These are phyloP conservation scores for Neomorphus geoffroyi DNA, from an alignment of 2,797 vertebrate genomes.

Conservation along the genomic window DNA sequence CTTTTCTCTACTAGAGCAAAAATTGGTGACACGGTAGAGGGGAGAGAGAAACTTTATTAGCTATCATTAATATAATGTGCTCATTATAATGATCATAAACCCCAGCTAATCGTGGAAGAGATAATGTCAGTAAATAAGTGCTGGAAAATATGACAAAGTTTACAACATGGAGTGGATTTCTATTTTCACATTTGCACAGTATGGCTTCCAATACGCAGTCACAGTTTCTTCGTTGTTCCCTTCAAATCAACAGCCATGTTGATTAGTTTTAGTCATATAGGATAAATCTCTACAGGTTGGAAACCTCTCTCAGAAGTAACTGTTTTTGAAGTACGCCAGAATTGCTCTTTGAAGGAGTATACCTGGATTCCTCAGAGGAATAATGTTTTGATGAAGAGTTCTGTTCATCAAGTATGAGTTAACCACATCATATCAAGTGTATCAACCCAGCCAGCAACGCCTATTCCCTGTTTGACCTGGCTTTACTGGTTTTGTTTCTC, in stretches of 20 bases:
- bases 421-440: background rate
- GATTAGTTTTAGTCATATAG: background rate
- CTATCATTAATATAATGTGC: background rate
- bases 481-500: background rate
- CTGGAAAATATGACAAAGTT: background rate
- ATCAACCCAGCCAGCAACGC: background rate
- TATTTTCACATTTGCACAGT: background rate
- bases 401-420: background rate
- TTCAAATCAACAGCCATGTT: conserved; percentile 7
- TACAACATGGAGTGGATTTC: background rate
- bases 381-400: background rate
- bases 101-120: background rate
- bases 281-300: background rate
- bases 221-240: background rate
- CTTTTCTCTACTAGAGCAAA: background rate
- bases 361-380: background rate
- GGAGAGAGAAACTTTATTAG: background rate
- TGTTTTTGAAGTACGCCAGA: background rate
- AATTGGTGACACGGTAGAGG: background rate
- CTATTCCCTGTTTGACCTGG: background rate
- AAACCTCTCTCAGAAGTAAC: background rate
- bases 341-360: background rate
- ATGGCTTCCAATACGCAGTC: background rate
- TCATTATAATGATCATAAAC: background rate
- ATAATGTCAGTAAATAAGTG: background rate